These are phyloP conservation scores for Austrofundulus limnaeus DNA, from an alignment of 2,113 vertebrate species.

Conservation along the genomic window DNA sequence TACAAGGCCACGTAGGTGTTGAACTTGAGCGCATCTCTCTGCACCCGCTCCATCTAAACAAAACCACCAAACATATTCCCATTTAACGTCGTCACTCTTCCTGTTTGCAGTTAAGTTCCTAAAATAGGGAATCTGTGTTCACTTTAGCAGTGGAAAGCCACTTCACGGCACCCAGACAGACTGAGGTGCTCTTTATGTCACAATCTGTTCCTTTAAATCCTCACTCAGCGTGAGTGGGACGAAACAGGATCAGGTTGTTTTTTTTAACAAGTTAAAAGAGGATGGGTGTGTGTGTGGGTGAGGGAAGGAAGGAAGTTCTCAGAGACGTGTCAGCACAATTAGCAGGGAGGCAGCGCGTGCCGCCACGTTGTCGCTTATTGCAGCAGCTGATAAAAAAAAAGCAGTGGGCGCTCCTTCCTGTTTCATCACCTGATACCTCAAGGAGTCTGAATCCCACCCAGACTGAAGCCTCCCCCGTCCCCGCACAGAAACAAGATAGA, in stretches of 20 bases:
- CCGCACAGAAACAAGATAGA: conserved; percentile 49
- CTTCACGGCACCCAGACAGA: conserved; percentile 45
- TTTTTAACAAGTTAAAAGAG: conserved; percentile 50
- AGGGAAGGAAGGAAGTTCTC: conserved; percentile 56
- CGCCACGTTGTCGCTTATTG: conserved; percentile 17
- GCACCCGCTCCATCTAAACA: conserved; percentile 66
- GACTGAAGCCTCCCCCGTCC: conserved; percentile 19
- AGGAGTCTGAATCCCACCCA: conserved; percentile 17
- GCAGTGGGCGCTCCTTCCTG: conserved; percentile 19
- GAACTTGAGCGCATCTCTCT: conserved; percentile 84
- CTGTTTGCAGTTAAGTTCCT: not conserved
- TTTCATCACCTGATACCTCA: conserved; percentile 36
- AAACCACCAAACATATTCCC: conserved; percentile 31
- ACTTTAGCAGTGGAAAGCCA: conserved; percentile 12
- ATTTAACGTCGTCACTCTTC: not conserved
- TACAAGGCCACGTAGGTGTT: conserved; percentile 96
- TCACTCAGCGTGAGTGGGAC: conserved; percentile 50
- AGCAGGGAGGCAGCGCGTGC: conserved; percentile 14
- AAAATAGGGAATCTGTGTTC: conserved; percentile 41
- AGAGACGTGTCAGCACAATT: conserved; percentile 58
- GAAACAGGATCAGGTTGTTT: conserved; percentile 20
- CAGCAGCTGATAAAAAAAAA: conserved; percentile 47
- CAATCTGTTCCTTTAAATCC: conserved; percentile 61
- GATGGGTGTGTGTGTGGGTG: conserved; percentile 42
- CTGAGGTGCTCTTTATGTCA: conserved; percentile 21